phyloP scores from a whole-genome alignment of 2,113 vertebrate species.

The Struthio camelus region DNA sequence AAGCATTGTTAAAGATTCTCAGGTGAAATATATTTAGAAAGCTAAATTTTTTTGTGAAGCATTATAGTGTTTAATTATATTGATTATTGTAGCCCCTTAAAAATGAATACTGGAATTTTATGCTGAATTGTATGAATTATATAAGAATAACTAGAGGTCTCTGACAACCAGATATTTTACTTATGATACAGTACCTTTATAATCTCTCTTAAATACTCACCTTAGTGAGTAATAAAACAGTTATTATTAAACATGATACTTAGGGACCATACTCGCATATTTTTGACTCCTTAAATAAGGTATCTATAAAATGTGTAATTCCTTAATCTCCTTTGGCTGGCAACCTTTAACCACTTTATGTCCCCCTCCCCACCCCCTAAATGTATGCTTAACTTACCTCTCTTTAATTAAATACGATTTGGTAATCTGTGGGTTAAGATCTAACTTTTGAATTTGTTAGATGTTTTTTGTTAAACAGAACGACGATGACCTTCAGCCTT shows the following conservation, averaged over 20 bases:
- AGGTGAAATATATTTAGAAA: slow-evolving; percentile 75
- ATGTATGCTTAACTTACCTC: neutral
- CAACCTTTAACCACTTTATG: neutral
- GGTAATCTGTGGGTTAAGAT: neutral
- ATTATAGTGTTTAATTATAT: neutral
- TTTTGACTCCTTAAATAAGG: neutral
- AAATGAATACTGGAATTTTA: neutral
- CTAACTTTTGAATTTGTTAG: neutral
- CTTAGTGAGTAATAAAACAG: neutral
- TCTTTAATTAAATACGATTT: neutral
- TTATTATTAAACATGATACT: neutral
- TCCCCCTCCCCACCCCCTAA: too few species aligned
- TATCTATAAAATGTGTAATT: neutral
- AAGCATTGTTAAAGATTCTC: slow-evolving; percentile 96
- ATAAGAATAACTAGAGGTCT: neutral
- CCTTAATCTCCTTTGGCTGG: neutral
- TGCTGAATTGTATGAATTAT: neutral
- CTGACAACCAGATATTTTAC: neutral
- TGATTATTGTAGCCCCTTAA: neutral
- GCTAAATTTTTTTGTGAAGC: neutral
- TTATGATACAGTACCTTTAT: neutral
- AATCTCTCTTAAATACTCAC: neutral
- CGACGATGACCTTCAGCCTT: neutral
- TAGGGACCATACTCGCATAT: neutral
- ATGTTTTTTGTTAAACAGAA: neutral